phyloP scores from a whole-genome alignment of 2,113 vertebrate genomes.

The Haliaeetus leucogaster region DNA sequence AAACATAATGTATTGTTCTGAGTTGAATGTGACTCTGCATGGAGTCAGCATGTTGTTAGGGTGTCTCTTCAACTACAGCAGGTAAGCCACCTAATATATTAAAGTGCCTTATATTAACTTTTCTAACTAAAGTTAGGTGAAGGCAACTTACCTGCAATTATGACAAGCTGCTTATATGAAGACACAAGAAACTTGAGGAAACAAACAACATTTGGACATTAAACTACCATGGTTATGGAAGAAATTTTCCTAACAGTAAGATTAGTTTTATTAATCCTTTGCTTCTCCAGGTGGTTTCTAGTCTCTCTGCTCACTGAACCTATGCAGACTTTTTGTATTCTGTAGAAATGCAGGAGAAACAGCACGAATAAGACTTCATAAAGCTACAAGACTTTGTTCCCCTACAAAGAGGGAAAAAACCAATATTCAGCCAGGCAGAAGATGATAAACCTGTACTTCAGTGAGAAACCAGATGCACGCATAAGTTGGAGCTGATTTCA shows the following conservation, averaged over 20 bases:
- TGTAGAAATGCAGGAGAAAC: neutral
- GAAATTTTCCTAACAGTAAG: neutral
- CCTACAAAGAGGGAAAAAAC: neutral
- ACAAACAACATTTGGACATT: neutral
- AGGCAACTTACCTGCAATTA: neutral
- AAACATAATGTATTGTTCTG: fast-evolving
- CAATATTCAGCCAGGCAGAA: neutral
- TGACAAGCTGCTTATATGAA: neutral
- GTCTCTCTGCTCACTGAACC: neutral
- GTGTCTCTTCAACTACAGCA: neutral
- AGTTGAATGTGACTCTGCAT: neutral
- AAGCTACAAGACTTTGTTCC: neutral
- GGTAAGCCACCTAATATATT: neutral
- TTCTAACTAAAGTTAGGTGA: neutral
- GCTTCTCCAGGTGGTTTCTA: neutral
- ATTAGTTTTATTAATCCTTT: neutral
- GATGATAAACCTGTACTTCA: neutral
- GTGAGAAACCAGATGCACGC: neutral
- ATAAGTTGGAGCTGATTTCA: fast-evolving
- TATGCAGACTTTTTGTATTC: neutral
- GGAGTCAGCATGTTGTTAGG: neutral
- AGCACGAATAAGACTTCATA: neutral
- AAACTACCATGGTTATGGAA: neutral
- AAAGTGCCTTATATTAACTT: neutral
- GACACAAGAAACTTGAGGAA: neutral